Conservation (phyloP, 2,113 vertebrate genomes). For the Petrocephalus zakoni region DNA sequence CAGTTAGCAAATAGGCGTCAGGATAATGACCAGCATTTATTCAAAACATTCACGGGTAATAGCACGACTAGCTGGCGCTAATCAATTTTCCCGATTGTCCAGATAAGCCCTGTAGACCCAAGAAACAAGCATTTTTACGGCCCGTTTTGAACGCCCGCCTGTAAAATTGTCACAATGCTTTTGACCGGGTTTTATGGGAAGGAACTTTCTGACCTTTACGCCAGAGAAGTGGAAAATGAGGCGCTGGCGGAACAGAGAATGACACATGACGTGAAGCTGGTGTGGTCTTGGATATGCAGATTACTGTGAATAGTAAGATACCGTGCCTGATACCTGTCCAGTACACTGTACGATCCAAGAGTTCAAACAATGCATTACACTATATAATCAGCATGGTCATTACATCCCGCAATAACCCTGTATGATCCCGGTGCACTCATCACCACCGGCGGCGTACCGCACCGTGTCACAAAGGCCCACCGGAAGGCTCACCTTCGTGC, state of each 20-base stretch:
- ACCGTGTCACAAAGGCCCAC: background rate
- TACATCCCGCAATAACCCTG: background rate
- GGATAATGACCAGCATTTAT: background rate
- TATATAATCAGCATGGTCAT: background rate
- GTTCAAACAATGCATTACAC: background rate
- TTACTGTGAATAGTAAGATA: background rate
- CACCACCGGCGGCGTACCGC: background rate
- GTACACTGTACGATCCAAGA: background rate
- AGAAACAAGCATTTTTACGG: background rate
- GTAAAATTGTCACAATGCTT: background rate
- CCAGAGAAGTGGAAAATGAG: background rate
- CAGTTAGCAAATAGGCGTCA: background rate
- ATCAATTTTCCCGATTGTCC: background rate
- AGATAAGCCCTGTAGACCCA: background rate
- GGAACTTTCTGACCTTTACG: background rate
- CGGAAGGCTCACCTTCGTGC: conserved; percentile 76
- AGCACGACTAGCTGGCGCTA: background rate
- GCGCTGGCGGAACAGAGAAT: background rate
- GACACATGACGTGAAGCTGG: background rate
- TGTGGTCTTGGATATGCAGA: background rate
- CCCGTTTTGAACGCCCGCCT: background rate
- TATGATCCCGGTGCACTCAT: background rate
- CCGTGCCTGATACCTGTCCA: background rate
- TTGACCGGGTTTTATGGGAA: background rate
- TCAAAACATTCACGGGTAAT: background rate